Percentiles rank a stretch among this genome's conserved stretches.
Evolutionary conservation across 2,888 invertebrate species (phyloP).

Genomic region (Ecliptopera silaceata): DNA sequence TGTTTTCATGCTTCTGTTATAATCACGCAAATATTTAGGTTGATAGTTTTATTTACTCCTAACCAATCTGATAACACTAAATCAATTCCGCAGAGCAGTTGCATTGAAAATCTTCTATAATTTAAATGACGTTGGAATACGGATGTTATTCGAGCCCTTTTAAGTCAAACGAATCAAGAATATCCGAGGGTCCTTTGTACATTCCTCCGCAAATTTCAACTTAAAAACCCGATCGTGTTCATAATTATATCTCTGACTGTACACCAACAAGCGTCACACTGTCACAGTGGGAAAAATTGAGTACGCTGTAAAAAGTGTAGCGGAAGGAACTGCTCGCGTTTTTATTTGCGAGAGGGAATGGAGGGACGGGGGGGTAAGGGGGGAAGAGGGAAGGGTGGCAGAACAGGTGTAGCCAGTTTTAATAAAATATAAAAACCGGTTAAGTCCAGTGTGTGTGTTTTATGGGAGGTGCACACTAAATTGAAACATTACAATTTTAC

Average conservation of each 20-base stretch:
- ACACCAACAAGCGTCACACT: conserved; percentile 18
- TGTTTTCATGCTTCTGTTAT: no score
- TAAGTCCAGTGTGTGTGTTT: conserved; percentile 16
- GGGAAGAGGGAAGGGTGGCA: neutral
- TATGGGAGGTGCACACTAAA: conserved; percentile 15
- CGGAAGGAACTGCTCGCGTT: conserved; percentile 30
- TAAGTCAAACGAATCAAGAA: conserved; percentile 7
- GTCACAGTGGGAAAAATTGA: conserved; percentile 30
- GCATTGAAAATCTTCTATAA: conserved; percentile 13
- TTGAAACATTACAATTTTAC: conserved; percentile 7
- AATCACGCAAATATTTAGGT: no score
- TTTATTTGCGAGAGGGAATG: conserved; percentile 13
- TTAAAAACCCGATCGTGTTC: conserved; percentile 4
- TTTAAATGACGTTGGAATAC: conserved; percentile 21
- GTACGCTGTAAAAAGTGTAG: conserved; percentile 32
- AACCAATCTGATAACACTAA: neutral
- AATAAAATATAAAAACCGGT: conserved; percentile 28
- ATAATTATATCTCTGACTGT: conserved; percentile 12
- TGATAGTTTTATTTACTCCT: no score
- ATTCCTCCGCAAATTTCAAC: neutral
- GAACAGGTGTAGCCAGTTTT: conserved; percentile 21
- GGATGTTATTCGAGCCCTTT: conserved; percentile 3
- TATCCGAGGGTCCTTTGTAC: neutral
- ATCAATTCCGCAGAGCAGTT: neutral
- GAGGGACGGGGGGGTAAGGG: neutral